Base-by-base conservation (phyloP, 2,113 vertebrate genomes). In the Ictidomys tridecemlineatus region DNA sequence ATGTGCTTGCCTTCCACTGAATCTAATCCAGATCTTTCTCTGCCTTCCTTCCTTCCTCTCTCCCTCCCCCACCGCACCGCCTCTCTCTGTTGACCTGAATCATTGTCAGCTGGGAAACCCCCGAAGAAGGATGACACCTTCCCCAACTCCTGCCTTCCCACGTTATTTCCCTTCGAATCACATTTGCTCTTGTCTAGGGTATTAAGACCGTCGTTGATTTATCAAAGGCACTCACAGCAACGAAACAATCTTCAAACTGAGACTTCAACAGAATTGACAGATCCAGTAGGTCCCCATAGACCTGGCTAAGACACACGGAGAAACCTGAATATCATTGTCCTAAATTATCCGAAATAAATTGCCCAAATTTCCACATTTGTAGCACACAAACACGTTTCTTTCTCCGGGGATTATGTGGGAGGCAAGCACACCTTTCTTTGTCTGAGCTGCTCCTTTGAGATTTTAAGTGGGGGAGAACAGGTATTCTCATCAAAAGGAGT, bases 291-390 rank as follows among this genome's bases (percentile, higher is more conserved):
- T 95, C 93, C 82, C 95, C 53, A 3, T 58, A 85, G 93, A 95
- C 70, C 39, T 0, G 94, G 92, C 78, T 89, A 84, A 26, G 79
- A 85, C 26, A 20, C 1, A 5, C n/a, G 34, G 77, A 87, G 65
- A 90, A 92, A 87, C 51, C n/a, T 45, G 82, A 91, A 96, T 76
- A 87, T 37, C 91, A 87, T 65, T 76, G 92, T 92, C 74, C 65
- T 93, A 96, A 95, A 97, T 95, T 89, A 94, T 74, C 89, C 77
- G 76, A 70, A 96, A 95, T 77, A 87, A 91, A 95, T 80, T 93
- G 79, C 61, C 80, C 70, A 93, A 76, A 58, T 90, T 45, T 84
- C 78, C 63, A 42, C 82, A 91, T 48, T 89, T 83, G 28, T 37
- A 48, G 51, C 61, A 16, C 2, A 37, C 12, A 79, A 90, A 79